phyloP scores from a whole-genome alignment of 2,797 vertebrate species.

The Hephaestus fuliginosus region DNA sequence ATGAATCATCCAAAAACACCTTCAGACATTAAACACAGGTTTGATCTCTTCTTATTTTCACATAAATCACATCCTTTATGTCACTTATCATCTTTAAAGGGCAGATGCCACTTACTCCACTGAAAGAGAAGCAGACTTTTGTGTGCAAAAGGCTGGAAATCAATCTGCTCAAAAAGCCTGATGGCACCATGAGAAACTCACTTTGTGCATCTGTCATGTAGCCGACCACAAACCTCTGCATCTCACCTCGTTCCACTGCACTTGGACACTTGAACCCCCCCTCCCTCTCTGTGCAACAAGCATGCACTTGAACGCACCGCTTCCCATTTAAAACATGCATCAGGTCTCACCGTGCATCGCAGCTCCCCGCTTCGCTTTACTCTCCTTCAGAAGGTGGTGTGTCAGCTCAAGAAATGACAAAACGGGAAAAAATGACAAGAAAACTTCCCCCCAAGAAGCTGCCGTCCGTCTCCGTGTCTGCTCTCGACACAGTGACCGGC shows the following conservation, averaged over 20 bases:
- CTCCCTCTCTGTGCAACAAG: slow-evolving; percentile 34
- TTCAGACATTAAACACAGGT: background rate
- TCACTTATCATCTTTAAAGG: background rate
- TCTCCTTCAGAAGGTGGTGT: background rate
- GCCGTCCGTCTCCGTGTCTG: background rate
- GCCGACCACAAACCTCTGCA: background rate
- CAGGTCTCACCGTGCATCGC: slow-evolving; percentile 70
- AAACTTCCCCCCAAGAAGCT: slow-evolving; percentile 49
- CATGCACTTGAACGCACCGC: slow-evolving; percentile 33
- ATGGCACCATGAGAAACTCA: background rate
- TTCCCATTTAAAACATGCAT: slow-evolving; percentile 11
- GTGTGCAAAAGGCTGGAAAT: background rate
- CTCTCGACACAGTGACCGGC: slow-evolving; percentile 11
- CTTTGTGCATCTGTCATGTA: slow-evolving; percentile 30
- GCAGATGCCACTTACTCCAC: background rate
- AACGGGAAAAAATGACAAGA: slow-evolving; percentile 1
- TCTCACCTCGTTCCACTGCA: slow-evolving; percentile 32
- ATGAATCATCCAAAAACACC: background rate
- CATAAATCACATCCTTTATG: background rate
- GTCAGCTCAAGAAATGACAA: no score
- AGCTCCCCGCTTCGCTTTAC: background rate
- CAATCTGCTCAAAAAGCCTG: background rate
- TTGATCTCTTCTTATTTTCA: background rate
- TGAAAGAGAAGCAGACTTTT: background rate
- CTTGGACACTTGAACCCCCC: background rate